These are phyloP conservation scores for Heliconius ethilla DNA, from an alignment of 2,888 invertebrate genomes.

Conservation along the genomic window DNA sequence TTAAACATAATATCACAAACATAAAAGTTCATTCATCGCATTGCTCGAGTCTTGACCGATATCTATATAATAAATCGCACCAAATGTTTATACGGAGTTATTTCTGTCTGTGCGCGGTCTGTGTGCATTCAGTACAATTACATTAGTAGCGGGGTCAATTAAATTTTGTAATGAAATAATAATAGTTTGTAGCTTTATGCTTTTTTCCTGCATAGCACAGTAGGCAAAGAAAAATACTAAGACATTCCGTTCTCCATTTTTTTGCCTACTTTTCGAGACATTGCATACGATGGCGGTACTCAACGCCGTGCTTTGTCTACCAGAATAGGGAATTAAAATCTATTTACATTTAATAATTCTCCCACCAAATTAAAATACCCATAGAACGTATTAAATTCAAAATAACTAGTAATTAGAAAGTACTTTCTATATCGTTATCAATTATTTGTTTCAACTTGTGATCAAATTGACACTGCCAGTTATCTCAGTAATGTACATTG, in stretches of 20 bases:
- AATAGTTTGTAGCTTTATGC: background rate
- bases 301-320: no score
- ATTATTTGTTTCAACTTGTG: background rate
- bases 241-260: background rate
- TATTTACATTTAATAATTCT: background rate
- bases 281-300: no score
- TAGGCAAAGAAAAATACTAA: no score
- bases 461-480: slow-evolving; percentile 29
- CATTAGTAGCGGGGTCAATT: background rate
- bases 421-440: background rate
- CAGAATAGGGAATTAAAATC: background rate
- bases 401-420: background rate
- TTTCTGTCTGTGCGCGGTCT: background rate
- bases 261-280: no score
- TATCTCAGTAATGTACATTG: slow-evolving; percentile 24
- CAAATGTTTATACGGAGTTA: slow-evolving; percentile 5
- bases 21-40: background rate
- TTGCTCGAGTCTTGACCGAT: background rate
- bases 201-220: no score
- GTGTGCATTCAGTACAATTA: slow-evolving; percentile 8
- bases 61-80: background rate
- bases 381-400: background rate
- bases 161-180: background rate
- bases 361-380: no score
- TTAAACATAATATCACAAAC: background rate